A percentile compares a stretch with the other conserved stretches of the same genome.
Conservation (phyloP, 2,113 vertebrate genomes). For the Corydoras maculifer region DNA sequence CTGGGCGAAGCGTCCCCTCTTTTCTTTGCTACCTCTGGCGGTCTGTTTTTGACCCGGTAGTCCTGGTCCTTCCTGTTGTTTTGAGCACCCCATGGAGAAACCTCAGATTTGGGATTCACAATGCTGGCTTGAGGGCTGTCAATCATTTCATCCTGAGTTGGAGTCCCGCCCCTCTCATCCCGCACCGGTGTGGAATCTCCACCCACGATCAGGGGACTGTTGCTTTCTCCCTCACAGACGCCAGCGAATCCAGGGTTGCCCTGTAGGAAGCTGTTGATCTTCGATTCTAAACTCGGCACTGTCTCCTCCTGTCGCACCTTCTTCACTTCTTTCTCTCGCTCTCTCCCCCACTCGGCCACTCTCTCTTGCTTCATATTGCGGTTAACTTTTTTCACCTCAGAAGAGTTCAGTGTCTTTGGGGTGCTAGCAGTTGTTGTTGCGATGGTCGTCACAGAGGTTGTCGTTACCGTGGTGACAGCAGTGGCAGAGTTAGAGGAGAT, state of each 20-base stretch:
- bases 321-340: constrained; percentile 43
- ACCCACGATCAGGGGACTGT: constrained; percentile 53
- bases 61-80: constrained; percentile 52
- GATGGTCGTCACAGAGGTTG: constrained; percentile 49
- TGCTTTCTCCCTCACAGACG: constrained; percentile 40
- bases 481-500: constrained; percentile 50
- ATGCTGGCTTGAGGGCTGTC: constrained; percentile 75
- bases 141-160: constrained; percentile 98
- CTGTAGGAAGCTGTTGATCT: constrained; percentile 97
- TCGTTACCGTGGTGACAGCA: constrained; percentile 40
- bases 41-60: constrained; percentile 50
- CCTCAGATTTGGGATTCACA: constrained; percentile 49
- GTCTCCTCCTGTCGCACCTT: constrained; percentile 48
- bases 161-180: constrained; percentile 86
- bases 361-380: constrained; percentile 55
- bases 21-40: constrained; percentile 57
- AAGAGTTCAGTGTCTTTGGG: constrained; percentile 66
- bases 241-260: constrained; percentile 83
- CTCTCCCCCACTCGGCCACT: constrained; percentile 51
- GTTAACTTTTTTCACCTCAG: constrained; percentile 53
- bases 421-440: constrained; percentile 70
- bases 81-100: constrained; percentile 51
- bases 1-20: constrained; percentile 56
- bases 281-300: constrained; percentile 87
- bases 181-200: constrained; percentile 87